Evolutionary conservation across 2,797 vertebrate species (phyloP).

Genomic region (Muraenolepis orangiensis): DNA sequence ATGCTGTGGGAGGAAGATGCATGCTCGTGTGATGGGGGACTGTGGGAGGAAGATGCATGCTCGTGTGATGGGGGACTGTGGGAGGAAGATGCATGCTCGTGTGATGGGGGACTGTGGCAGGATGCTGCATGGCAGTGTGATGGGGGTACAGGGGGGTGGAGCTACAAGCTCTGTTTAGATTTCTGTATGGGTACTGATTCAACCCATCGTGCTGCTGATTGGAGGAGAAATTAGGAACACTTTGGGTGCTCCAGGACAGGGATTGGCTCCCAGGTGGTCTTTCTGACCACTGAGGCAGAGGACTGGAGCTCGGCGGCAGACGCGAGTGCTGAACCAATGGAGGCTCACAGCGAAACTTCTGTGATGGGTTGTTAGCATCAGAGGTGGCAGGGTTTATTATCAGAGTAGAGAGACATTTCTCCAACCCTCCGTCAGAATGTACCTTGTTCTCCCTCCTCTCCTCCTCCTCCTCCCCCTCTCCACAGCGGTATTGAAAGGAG

Average conservation of each 20-base stretch:
- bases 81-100: background rate
- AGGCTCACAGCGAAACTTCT: background rate
- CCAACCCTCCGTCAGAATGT: slow-evolving; percentile 11
- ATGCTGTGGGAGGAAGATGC: slow-evolving; percentile 7
- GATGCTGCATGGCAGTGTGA: slow-evolving; percentile 36
- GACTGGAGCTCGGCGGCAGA: slow-evolving; percentile 77
- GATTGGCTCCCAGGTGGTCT: slow-evolving; percentile 65
- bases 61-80: slow-evolving; percentile 16
- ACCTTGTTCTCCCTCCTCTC: background rate
- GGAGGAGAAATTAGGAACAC: slow-evolving; percentile 79
- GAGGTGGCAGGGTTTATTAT: slow-evolving; percentile 67
- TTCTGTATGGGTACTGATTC: background rate
- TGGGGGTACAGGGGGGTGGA: slow-evolving; percentile 27
- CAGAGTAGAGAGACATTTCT: slow-evolving; percentile 73
- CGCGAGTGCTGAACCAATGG: slow-evolving; percentile 37
- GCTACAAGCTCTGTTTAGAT: background rate
- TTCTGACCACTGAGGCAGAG: slow-evolving; percentile 74
- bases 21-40: slow-evolving; percentile 25
- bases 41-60: slow-evolving; percentile 16
- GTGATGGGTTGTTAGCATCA: background rate
- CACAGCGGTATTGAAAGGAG: slow-evolving; percentile 78
- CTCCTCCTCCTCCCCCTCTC: slow-evolving; percentile 53
- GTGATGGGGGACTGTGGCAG: slow-evolving; percentile 17
- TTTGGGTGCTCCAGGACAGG: slow-evolving; percentile 82
- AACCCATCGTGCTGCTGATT: slow-evolving; percentile 21